These are phyloP conservation scores for Nothobranchius furzeri DNA, from an alignment of 2,113 vertebrate genomes.

Conservation along the genomic window DNA sequence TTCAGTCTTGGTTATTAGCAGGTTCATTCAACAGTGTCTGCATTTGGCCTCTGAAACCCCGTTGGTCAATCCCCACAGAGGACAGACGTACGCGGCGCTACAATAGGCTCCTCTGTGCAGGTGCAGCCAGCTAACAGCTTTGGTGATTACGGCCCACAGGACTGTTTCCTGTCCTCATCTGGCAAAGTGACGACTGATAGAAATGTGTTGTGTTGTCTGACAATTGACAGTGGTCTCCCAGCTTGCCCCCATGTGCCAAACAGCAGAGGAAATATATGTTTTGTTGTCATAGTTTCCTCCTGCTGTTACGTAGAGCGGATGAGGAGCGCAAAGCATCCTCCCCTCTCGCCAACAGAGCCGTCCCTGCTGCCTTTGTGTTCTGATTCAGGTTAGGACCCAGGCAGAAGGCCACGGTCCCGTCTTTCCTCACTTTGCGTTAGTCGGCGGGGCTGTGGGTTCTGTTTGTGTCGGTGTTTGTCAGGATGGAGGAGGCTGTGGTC, in stretches of 20 bases:
- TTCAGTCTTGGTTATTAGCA: slow-evolving; percentile 16
- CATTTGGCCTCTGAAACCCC: slow-evolving; percentile 1
- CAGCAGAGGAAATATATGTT: slow-evolving; percentile 53
- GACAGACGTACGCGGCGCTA: slow-evolving; percentile 30
- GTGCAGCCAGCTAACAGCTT: slow-evolving; percentile 47
- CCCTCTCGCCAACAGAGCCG: background rate
- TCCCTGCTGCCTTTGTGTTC: slow-evolving; percentile 44
- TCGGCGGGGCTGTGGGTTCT: slow-evolving; percentile 4
- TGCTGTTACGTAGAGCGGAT: slow-evolving; percentile 38
- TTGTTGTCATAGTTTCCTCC: slow-evolving; percentile 53
- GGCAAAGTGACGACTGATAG: slow-evolving; percentile 47
- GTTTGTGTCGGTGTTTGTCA: slow-evolving; percentile 24
- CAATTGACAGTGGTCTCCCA: slow-evolving; percentile 38
- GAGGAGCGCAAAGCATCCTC: slow-evolving; percentile 36
- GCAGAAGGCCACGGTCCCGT: slow-evolving; percentile 9
- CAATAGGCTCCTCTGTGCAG: slow-evolving; percentile 62
- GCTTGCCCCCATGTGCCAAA: slow-evolving; percentile 10
- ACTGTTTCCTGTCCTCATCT: slow-evolving; percentile 61
- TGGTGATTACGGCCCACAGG: slow-evolving; percentile 41
- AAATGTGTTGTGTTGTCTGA: slow-evolving; percentile 68
- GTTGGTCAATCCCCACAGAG: slow-evolving; percentile 17
- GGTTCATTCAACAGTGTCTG: slow-evolving; percentile 30
- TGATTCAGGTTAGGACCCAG: slow-evolving; percentile 50
- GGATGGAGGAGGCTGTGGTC: slow-evolving; percentile 14
- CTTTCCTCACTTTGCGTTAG: slow-evolving; percentile 30